Conservation (phyloP, 2,113 vertebrate genomes). For the Bostrychus sinensis region DNA sequence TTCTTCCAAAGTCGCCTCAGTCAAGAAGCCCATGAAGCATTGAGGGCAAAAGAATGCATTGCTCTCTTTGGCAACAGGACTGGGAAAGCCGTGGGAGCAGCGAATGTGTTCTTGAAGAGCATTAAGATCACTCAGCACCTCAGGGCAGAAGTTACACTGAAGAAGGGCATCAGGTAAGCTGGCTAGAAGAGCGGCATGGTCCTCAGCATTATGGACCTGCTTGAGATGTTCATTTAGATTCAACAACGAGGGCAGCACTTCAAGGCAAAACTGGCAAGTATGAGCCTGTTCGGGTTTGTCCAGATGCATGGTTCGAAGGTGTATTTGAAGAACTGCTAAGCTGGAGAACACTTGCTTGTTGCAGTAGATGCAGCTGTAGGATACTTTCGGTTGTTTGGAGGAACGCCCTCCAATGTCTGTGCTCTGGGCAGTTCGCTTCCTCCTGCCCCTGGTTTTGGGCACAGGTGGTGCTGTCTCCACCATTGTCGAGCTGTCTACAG, state of each 20-base stretch:
- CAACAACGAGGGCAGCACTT: constrained; percentile 95
- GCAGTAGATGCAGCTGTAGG: constrained; percentile 97
- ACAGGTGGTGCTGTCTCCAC: constrained; percentile 89
- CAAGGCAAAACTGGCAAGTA: constrained; percentile 96
- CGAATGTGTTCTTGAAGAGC: constrained; percentile 97
- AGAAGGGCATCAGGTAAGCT: constrained; percentile 90
- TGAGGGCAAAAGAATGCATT: constrained; percentile 99
- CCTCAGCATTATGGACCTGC: constrained; percentile 93
- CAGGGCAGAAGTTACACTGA: constrained; percentile 98
- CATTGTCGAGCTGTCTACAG: constrained; percentile 95
- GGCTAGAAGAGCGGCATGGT: constrained; percentile 86
- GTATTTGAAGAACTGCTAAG: constrained; percentile 94
- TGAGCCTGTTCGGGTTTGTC: constrained; percentile 98
- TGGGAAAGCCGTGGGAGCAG: constrained; percentile 93
- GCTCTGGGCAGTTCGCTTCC: constrained; percentile 91
- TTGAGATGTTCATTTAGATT: constrained; percentile 97
- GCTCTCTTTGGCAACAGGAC: constrained; percentile 93
- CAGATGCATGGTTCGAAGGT: constrained; percentile 96
- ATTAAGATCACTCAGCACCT: constrained; percentile 93
- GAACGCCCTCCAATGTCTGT: constrained; percentile 87
- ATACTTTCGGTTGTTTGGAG: constrained; percentile 90
- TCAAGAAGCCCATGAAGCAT: constrained; percentile 98
- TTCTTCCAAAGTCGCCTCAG: constrained; percentile 95
- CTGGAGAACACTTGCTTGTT: constrained; percentile 97
- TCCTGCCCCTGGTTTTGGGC: constrained; percentile 91